phyloP scores from a whole-genome alignment of 2,888 invertebrate species.

The Microplitis deprimator region DNA sequence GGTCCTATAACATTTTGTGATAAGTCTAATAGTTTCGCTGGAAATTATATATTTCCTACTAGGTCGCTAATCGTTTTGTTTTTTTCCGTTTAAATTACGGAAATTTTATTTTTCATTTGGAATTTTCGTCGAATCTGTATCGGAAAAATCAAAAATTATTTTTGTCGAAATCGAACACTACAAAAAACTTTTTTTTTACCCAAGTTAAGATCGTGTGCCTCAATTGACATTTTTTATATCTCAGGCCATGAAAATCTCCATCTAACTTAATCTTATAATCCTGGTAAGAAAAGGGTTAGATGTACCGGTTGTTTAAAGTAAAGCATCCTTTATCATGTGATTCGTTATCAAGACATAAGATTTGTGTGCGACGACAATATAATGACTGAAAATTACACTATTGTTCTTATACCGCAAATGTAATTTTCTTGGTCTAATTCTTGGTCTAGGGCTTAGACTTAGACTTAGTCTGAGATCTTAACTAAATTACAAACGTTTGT shows the following conservation, averaged over 20 bases:
- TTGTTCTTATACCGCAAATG: background rate
- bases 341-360: background rate
- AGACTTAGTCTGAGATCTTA: constrained; percentile 58
- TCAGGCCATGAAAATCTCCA: background rate
- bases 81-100: no score
- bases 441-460: background rate
- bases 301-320: background rate
- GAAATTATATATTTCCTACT: no score
- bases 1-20: no score
- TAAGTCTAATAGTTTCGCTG: no score
- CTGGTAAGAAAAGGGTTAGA: background rate
- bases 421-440: background rate
- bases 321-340: background rate
- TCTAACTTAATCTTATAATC: background rate
- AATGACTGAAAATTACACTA: background rate
- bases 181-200: background rate
- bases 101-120: no score
- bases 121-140: no score
- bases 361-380: background rate
- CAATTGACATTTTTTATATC: background rate
- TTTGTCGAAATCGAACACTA: no score
- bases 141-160: no score
- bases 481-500: constrained; percentile 69
- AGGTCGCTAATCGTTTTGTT: no score
- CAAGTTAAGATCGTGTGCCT: background rate